Evolutionary conservation across 2,888 invertebrate species (phyloP), one percentile per base, ranked within the genome.

Genomic region (Gisinianus flammeolus): DNA sequence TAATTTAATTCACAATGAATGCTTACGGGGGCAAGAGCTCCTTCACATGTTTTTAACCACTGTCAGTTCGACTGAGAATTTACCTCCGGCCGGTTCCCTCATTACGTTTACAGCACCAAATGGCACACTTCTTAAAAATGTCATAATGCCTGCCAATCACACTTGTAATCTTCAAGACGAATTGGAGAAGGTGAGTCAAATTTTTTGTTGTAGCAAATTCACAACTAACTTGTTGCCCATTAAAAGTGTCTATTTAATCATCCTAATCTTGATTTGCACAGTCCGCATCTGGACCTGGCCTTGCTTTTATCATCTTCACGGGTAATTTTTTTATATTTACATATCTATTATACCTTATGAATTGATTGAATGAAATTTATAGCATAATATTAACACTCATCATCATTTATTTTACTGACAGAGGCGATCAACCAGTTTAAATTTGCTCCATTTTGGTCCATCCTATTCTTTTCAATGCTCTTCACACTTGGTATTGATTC

Each of bases 391-490:
- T n/a, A n/a, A n/a, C n/a, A n/a, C n/a, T n/a, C n/a, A n/a, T n/a
- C n/a, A n/a, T n/a, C n/a, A n/a, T n/a, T n/a, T n/a, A n/a, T n/a
- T n/a, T n/a, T n/a, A n/a, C n/a, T n/a, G n/a, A n/a, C n/a, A n/a
- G 97, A 98, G 88, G 98, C 98, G 8, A 97, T 98, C 86, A 96
- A 97, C 88, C 97, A 97, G 88, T 97, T 98, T 88, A 97, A 97
- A 0, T 95, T 96, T 0, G 95, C 97, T 0, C 97, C 96, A 85
- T 92, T 98, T 86, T 98, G 98, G 98, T 94, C 97, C 3, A 91
- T 97, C 19, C 90, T 98, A 16, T 98, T 98, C 89, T 98, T 98
- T 88, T 90, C 97, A 73, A 98, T 98, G 98, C 91, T 98, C 52
- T 95, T 98, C 87, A 97, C 97, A 0, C 89, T 98, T 78, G 98